These are phyloP conservation scores for Leptinotarsa undecemlineata DNA, from an alignment of 1,140 invertebrate species.

Conservation along the genomic window DNA sequence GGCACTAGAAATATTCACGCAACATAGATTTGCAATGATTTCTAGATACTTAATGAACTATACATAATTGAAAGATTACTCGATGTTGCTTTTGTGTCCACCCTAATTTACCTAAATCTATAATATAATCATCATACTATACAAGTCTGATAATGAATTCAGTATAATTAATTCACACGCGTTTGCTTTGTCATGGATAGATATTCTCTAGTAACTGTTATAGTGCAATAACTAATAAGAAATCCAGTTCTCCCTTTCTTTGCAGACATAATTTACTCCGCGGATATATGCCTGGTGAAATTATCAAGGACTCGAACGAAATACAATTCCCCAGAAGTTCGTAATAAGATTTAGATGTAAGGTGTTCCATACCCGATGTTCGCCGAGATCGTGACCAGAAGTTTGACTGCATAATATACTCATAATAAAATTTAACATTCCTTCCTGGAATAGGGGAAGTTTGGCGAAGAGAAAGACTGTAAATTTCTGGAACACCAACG, in stretches of 20 bases:
- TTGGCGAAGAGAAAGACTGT: background rate
- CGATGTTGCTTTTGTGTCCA: too few species aligned
- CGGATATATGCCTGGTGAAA: slow-evolving; percentile 20
- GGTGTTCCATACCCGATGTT: slow-evolving; percentile 48
- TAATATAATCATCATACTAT: too few species aligned
- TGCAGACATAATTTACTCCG: background rate
- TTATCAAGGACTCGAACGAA: slow-evolving; percentile 21
- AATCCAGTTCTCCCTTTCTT: background rate
- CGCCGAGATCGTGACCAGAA: slow-evolving; percentile 50
- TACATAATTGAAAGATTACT: too few species aligned
- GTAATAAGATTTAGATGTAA: slow-evolving; percentile 53
- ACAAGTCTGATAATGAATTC: too few species aligned
- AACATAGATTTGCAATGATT: too few species aligned
- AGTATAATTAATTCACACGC: too few species aligned
- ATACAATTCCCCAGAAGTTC: slow-evolving; percentile 46
- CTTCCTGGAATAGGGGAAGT: background rate
- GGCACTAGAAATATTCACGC: too few species aligned
- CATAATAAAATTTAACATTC: slow-evolving; percentile 48
- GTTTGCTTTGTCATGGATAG: too few species aligned
- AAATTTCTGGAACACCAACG: slow-evolving; percentile 5
- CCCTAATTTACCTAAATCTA: too few species aligned
- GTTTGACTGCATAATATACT: slow-evolving; percentile 52
- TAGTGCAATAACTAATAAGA: too few species aligned
- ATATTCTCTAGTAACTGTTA: too few species aligned
- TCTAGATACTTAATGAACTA: too few species aligned